phyloP scores from a whole-genome alignment of 1,140 invertebrate species.

The Camponotus pennsylvanicus region DNA sequence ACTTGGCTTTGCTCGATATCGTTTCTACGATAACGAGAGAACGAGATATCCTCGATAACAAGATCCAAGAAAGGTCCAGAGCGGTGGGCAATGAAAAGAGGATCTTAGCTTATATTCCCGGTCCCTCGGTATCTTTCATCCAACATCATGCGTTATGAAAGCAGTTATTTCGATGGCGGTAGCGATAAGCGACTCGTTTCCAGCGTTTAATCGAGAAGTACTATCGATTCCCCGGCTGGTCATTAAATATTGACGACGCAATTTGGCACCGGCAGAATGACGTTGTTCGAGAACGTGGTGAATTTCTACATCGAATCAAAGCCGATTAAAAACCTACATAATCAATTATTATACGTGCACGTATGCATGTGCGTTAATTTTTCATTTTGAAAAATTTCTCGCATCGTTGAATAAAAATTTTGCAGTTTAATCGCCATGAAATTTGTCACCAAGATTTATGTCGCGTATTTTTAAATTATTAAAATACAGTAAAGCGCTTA shows the following conservation, averaged over 20 bases:
- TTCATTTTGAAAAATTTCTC: neutral
- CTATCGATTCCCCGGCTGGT: constrained; percentile 51
- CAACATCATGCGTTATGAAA: constrained; percentile 33
- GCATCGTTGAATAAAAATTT: too few relatives aligned
- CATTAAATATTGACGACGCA: constrained; percentile 66
- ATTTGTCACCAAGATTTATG: neutral
- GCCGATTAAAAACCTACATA: constrained; percentile 65
- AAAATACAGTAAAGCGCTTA: neutral
- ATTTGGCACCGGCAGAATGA: constrained; percentile 61
- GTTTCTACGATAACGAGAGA: neutral
- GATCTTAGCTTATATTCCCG: constrained; percentile 20
- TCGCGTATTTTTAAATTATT: neutral
- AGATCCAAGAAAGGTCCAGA: neutral
- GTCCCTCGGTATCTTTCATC: constrained; percentile 25
- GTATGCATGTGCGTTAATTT: neutral
- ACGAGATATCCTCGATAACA: neutral
- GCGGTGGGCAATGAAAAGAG: neutral
- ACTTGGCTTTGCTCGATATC: neutral
- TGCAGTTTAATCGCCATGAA: neutral
- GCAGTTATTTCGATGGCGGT: constrained; percentile 41
- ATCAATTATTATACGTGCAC: constrained; percentile 26
- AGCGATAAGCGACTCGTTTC: constrained; percentile 47
- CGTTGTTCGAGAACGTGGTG: constrained; percentile 1
- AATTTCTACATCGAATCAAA: constrained; percentile 61
- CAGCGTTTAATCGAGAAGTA: constrained; percentile 40